Conservation (phyloP, 1,140 invertebrate genomes). For the Periplaneta americana region DNA sequence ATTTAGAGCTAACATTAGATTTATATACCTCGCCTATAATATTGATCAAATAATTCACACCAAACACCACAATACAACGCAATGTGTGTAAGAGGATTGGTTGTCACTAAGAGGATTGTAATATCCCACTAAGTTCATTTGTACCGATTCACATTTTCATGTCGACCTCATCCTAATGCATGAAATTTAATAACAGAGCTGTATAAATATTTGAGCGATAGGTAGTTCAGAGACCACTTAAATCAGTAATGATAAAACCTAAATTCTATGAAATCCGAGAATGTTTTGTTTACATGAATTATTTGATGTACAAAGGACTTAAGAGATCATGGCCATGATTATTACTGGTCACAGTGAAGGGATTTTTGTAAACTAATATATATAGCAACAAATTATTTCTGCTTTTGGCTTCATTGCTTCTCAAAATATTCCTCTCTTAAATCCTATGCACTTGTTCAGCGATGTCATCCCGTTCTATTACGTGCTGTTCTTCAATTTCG, state of each 20-base stretch:
- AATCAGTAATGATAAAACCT: background rate
- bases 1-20: background rate
- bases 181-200: background rate
- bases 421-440: no score
- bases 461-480: no score
- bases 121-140: background rate
- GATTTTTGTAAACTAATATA: no score
- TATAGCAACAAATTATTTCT: no score
- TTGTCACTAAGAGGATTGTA: background rate
- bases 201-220: background rate
- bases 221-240: background rate
- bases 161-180: background rate
- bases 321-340: no score
- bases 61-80: background rate
- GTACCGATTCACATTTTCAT: background rate
- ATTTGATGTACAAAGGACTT: no score
- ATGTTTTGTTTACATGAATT: no score
- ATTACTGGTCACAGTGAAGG: no score
- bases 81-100: background rate
- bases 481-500: no score
- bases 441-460: no score
- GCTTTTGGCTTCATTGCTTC: no score
- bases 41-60: background rate
- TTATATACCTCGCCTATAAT: background rate
- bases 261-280: background rate